Evolutionary conservation across 2,888 invertebrate species (phyloP).

Genomic region (Phortica okadai): DNA sequence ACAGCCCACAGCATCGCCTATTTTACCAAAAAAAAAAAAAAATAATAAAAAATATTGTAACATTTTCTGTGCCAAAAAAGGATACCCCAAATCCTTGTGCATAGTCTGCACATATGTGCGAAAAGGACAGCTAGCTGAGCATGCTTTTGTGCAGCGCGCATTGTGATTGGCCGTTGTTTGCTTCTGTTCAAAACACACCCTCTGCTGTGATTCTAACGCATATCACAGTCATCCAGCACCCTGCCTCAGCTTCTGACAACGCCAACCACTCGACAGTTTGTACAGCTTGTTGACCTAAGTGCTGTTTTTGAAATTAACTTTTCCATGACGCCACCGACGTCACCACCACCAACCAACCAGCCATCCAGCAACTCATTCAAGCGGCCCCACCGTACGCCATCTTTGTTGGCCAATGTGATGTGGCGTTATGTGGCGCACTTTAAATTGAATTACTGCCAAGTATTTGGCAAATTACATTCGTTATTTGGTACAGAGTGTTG

Average conservation of each 20-base stretch:
- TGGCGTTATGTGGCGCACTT: conserved; percentile 24
- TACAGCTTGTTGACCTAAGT: conserved; percentile 27
- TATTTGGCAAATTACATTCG: conserved; percentile 64
- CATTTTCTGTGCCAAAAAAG: neutral
- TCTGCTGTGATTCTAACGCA: neutral
- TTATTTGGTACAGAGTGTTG: conserved; percentile 43
- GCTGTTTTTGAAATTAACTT: conserved; percentile 21
- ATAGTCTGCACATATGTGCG: neutral
- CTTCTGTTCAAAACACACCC: conserved; percentile 7
- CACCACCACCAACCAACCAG: neutral
- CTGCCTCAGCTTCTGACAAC: neutral
- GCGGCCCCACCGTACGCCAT: conserved; percentile 1
- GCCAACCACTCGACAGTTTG: neutral
- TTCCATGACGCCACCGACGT: neutral
- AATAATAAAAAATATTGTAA: neutral
- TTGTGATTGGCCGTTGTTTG: conserved; percentile 13
- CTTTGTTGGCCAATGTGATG: conserved; percentile 17
- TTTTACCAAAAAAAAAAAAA: neutral
- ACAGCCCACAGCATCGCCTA: neutral
- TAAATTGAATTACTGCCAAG: conserved; percentile 71
- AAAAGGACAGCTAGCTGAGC: conserved; percentile 7
- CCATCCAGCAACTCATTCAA: neutral
- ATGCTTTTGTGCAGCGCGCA: neutral
- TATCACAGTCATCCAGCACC: neutral
- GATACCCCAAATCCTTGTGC: neutral